These are phyloP conservation scores for Scaptomyza caliginosa DNA, from an alignment of 2,888 invertebrate genomes.

Conservation along the genomic window DNA sequence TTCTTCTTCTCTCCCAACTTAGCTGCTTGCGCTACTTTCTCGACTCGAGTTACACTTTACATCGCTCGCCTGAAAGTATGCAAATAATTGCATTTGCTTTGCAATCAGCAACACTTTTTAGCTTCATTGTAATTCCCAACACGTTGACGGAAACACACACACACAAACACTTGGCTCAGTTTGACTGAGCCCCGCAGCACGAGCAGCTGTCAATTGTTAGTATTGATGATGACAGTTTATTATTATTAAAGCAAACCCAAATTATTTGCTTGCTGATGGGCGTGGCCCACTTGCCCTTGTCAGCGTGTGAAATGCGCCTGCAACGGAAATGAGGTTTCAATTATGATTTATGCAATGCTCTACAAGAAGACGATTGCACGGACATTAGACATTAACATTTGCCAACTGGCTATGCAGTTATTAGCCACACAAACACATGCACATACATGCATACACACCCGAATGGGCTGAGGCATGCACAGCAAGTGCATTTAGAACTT, in stretches of 20 bases:
- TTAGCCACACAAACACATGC: constrained; percentile 25
- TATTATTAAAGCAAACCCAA: constrained; percentile 71
- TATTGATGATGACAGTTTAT: constrained; percentile 71
- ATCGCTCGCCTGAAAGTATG: constrained; percentile 35
- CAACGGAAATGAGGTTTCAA: constrained; percentile 78
- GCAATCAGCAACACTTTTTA: constrained; percentile 11
- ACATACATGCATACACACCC: not conserved
- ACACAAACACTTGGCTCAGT: constrained; percentile 18
- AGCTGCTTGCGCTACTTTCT: constrained; percentile 12
- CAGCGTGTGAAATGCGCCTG: constrained; percentile 67
- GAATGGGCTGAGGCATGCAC: not conserved
- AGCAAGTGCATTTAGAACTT: constrained; percentile 53
- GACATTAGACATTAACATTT: constrained; percentile 59
- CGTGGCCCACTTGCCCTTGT: constrained; percentile 9
- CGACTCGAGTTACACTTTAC: constrained; percentile 14
- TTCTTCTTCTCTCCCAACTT: constrained; percentile 1
- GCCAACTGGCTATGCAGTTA: constrained; percentile 46
- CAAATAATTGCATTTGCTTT: constrained; percentile 45
- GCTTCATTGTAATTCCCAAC: constrained; percentile 25
- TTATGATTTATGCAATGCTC: constrained; percentile 68
- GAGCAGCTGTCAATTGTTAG: constrained; percentile 34
- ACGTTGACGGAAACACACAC: constrained; percentile 1
- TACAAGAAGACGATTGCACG: constrained; percentile 24
- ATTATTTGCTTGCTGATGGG: constrained; percentile 38
- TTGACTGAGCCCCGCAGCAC: constrained; percentile 2